Evolutionary conservation across 2,797 vertebrate genomes (phyloP), one percentile per base, ranked within the genome.

Genomic region (Columba guinea): DNA sequence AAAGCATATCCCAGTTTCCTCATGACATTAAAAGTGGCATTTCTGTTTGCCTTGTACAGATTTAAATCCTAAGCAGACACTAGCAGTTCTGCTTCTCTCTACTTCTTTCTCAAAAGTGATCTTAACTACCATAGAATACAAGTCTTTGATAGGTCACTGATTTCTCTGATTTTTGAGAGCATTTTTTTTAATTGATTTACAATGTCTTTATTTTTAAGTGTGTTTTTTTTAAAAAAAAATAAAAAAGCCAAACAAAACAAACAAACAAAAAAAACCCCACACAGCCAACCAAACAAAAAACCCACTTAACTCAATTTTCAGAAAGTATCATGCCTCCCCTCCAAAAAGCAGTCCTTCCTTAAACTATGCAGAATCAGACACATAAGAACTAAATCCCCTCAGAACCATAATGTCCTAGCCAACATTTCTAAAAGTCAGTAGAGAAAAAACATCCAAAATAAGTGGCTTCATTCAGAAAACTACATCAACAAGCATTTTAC

Each of bases 41-140:
- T 70, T 56, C 14, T 3, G 13, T 83, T 81, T 9, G 35, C 22
- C 35, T 73, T 34, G 18, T 75, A 52, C 9, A 63, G 39, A 62
- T 51, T 90, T 53, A 69, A 86, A 75, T 55, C 59, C 79, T 74
- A 69, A 35, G 28, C 86, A 96, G 95, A 87, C 20, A 7, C 32
- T 55, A 37, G 52, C 37, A 82, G 6, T 51, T 35, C 17, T 60
- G 10, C 44, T 44, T 68, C 27, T 84, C 60, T 81, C 8, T 73
- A 41, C 46, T 60, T 63, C 27, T 68, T 55, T 68, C n/a, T 76
- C 30, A 58, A 5, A 75, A 35, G 41, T 16, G 2, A 81, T 81
- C 51, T 65, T 28, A 92, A 41, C 22, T 78, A 71, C 23, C 8
- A 39, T 0, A 64, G 37, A 84, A 89, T 30, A 77, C 9, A 85